phyloP scores from a whole-genome alignment of 2,113 vertebrate species.

The Triplophysa rosa region DNA sequence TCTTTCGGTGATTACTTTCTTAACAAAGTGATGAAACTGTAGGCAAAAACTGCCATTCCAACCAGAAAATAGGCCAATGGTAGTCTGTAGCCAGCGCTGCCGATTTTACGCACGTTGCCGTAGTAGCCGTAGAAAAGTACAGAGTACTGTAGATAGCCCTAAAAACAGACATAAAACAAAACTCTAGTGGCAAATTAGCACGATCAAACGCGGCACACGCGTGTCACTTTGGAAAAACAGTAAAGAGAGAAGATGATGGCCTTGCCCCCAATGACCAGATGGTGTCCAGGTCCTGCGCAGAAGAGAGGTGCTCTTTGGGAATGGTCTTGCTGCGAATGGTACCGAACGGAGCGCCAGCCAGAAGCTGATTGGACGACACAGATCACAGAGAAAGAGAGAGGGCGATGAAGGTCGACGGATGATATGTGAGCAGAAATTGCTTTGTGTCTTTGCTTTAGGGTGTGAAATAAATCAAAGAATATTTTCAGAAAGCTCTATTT shows the following conservation, averaged over 20 bases:
- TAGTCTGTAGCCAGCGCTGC: slow-evolving; percentile 87
- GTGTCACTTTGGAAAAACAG: slow-evolving; percentile 43
- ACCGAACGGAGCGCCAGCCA: slow-evolving; percentile 90
- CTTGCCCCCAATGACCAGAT: slow-evolving; percentile 98
- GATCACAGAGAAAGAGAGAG: not conserved
- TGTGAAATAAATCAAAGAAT: slow-evolving; percentile 62
- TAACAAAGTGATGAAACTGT: slow-evolving; percentile 96
- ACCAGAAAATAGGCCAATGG: slow-evolving; percentile 97
- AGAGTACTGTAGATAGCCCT: slow-evolving; percentile 98
- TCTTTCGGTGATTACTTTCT: slow-evolving; percentile 81
- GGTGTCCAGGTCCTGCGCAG: slow-evolving; percentile 95
- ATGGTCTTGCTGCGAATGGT: slow-evolving; percentile 91
- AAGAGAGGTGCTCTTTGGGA: slow-evolving; percentile 79
- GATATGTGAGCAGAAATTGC: slow-evolving; percentile 60
- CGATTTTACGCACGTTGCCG: slow-evolving; percentile 86
- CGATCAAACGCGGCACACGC: slow-evolving; percentile 37
- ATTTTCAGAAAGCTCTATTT: not conserved
- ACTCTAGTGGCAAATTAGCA: not conserved
- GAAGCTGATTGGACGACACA: slow-evolving; percentile 73
- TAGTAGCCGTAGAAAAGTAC: slow-evolving; percentile 98
- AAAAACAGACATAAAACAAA: slow-evolving; percentile 44
- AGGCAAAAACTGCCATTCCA: slow-evolving; percentile 96
- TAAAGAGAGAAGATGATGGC: slow-evolving; percentile 43
- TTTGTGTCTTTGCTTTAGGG: slow-evolving; percentile 51
- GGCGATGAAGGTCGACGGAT: slow-evolving; percentile 32